phyloP scores from a whole-genome alignment of 1,140 invertebrate genomes.

The Bombus vancouverensis region DNA sequence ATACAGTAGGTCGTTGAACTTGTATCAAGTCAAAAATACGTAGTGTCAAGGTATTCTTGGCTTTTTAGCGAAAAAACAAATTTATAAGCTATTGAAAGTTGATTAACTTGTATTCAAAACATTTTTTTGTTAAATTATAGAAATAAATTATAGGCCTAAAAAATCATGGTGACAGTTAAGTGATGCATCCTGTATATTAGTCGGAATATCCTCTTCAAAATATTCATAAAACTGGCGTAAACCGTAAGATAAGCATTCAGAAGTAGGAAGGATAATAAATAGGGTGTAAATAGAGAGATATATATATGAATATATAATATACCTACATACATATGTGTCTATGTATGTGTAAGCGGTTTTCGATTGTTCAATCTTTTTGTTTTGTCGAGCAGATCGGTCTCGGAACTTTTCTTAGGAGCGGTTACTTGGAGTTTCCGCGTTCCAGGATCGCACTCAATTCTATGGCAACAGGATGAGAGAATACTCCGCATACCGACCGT shows the following conservation, averaged over 20 bases:
- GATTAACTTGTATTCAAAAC: no score
- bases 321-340: not conserved
- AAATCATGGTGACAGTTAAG: no score
- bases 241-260: not conserved
- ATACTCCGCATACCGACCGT: slow-evolving; percentile 33
- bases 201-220: not conserved
- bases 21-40: no score
- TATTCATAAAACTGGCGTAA: not conserved
- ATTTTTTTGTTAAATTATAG: no score
- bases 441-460: slow-evolving; percentile 38
- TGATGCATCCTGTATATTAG: no score
- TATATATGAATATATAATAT: not conserved
- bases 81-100: no score
- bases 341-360: not conserved
- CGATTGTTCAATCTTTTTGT: not conserved
- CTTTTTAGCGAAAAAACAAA: no score
- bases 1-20: no score
- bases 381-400: slow-evolving; percentile 15
- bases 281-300: not conserved
- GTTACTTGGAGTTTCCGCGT: slow-evolving; percentile 36
- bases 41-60: no score
- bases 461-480: slow-evolving; percentile 24
- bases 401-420: slow-evolving; percentile 33
- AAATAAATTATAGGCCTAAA: no score
- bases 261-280: not conserved